phyloP scores from a whole-genome alignment of 2,113 vertebrate species.

The Epinephelus fuscoguttatus region DNA sequence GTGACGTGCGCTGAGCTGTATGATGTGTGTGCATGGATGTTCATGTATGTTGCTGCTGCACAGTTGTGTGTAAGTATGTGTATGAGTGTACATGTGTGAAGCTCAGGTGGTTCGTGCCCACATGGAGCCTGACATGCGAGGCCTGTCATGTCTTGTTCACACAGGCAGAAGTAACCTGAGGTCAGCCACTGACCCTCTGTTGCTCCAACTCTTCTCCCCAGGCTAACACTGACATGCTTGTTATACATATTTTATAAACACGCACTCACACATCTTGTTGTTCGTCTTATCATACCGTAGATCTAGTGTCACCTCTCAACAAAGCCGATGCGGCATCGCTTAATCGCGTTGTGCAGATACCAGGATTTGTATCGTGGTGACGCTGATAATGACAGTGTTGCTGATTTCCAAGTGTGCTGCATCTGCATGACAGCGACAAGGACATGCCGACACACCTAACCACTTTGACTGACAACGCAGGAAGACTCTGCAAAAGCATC shows the following conservation, averaged over 20 bases:
- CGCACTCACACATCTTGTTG: constrained; percentile 2
- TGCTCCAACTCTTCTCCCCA: constrained; percentile 30
- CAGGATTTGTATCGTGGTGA: constrained; percentile 42
- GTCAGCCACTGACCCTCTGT: constrained; percentile 33
- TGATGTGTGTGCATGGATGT: neutral
- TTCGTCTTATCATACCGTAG: constrained; percentile 31
- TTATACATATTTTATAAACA: constrained; percentile 20
- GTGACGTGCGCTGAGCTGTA: constrained; percentile 13
- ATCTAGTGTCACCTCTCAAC: constrained; percentile 46
- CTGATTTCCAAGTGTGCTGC: constrained; percentile 29
- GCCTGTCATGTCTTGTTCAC: constrained; percentile 59
- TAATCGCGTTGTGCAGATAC: constrained; percentile 51
- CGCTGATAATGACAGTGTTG: constrained; percentile 43
- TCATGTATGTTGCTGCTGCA: neutral
- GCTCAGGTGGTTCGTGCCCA: constrained; percentile 5
- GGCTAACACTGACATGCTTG: constrained; percentile 47
- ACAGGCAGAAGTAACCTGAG: constrained; percentile 45
- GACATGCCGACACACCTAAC: constrained; percentile 29
- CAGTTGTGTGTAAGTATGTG: neutral
- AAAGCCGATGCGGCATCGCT: neutral
- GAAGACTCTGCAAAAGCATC: constrained; percentile 10
- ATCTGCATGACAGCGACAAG: constrained; percentile 45
- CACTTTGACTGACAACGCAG: constrained; percentile 45
- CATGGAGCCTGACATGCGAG: constrained; percentile 41
- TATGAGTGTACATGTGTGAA: constrained; percentile 33